phyloP scores from a whole-genome alignment of 2,888 invertebrate genomes.

The Biston betularia region DNA sequence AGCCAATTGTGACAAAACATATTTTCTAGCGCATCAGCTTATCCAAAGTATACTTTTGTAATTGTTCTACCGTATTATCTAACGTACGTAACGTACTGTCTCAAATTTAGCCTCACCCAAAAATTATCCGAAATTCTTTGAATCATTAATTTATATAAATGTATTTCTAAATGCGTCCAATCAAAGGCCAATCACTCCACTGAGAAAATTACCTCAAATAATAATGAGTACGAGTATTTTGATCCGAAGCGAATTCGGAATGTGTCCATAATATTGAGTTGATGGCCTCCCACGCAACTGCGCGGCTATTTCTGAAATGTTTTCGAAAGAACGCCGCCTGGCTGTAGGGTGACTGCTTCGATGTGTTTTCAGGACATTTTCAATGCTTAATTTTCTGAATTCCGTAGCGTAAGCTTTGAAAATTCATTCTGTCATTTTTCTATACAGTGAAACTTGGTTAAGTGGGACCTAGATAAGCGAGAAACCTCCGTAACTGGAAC shows the following conservation, averaged over 20 bases:
- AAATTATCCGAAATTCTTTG: not conserved
- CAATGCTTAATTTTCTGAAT: not conserved
- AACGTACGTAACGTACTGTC: not conserved
- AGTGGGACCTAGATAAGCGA: too few relatives aligned
- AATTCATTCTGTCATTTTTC: not conserved
- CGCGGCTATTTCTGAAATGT: conserved; percentile 65
- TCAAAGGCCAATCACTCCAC: conserved; percentile 7
- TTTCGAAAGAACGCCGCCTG: conserved; percentile 39
- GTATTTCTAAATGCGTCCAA: not conserved
- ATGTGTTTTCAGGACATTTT: not conserved
- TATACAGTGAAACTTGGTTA: too few relatives aligned
- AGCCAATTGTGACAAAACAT: too few relatives aligned
- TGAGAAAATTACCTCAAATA: conserved; percentile 12
- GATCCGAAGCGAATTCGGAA: conserved; percentile 61
- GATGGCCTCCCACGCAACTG: conserved; percentile 69
- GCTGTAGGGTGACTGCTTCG: conserved; percentile 34
- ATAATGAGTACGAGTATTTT: conserved; percentile 25
- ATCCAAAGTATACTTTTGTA: too few relatives aligned
- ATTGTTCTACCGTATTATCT: too few relatives aligned
- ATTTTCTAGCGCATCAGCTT: too few relatives aligned
- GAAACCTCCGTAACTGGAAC: too few relatives aligned
- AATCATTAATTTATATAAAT: not conserved
- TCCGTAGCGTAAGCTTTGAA: not conserved
- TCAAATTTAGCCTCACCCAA: not conserved
- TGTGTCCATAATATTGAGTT: conserved; percentile 74